Evolutionary conservation across 2,888 invertebrate genomes (phyloP).

Genomic region (Aricia artaxerxes): DNA sequence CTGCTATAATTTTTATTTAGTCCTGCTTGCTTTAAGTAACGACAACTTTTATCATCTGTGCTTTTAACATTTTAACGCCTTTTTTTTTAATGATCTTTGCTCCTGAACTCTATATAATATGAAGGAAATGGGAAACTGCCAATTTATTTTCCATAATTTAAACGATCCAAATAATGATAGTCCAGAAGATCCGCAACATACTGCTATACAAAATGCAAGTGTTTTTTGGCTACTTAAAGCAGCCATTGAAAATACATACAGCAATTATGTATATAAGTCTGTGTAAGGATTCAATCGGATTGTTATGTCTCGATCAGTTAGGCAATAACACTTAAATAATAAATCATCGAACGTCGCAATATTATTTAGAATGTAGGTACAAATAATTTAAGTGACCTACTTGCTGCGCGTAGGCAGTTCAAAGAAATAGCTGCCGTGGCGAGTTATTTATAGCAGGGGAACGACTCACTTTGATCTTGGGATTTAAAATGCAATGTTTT

Average conservation of each 20-base stretch:
- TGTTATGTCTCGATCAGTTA: neutral
- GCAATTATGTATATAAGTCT: neutral
- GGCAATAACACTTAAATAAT: constrained; percentile 11
- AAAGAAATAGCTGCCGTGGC: constrained; percentile 31
- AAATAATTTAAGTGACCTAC: constrained; percentile 21
- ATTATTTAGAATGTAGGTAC: constrained; percentile 13
- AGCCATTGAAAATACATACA: neutral
- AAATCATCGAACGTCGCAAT: constrained; percentile 15
- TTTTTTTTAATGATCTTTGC: neutral
- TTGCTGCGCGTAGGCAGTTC: constrained; percentile 33
- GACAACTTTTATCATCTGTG: neutral
- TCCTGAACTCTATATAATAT: neutral
- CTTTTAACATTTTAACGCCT: neutral
- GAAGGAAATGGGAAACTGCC: no score
- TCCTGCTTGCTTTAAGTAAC: neutral
- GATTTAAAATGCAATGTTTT: constrained; percentile 18
- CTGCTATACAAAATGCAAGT: neutral
- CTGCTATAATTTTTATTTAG: neutral
- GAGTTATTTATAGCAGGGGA: neutral
- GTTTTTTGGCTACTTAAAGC: neutral
- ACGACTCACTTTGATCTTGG: constrained; percentile 18
- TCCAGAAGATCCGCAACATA: neutral
- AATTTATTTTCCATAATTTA: no score
- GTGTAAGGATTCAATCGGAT: neutral
- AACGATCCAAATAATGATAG: neutral